Evolutionary conservation across 2,888 invertebrate genomes (phyloP).

Genomic region (Tetrapedia diversipes): DNA sequence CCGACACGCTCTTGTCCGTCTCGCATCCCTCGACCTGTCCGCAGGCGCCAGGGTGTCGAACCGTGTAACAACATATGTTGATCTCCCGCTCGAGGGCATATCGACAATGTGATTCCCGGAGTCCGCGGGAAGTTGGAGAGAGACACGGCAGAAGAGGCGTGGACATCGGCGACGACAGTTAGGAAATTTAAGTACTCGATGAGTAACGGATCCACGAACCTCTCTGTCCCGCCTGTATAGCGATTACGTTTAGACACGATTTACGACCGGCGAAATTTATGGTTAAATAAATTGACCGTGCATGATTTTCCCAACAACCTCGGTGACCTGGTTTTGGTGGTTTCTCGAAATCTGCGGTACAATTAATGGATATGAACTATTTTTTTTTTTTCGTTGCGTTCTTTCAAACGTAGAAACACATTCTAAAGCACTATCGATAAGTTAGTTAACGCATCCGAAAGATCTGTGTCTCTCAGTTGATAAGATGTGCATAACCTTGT

Average conservation of each 20-base stretch:
- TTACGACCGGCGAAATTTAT: slow-evolving; percentile 54
- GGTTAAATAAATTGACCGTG: slow-evolving; percentile 36
- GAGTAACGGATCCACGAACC: slow-evolving; percentile 40
- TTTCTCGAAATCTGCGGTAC: no score
- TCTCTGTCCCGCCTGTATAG: slow-evolving; percentile 26
- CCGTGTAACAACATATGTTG: slow-evolving; percentile 58
- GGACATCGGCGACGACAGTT: slow-evolving; percentile 36
- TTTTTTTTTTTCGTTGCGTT: no score
- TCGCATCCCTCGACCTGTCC: slow-evolving; percentile 31
- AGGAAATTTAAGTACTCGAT: slow-evolving; percentile 56
- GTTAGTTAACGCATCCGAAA: no score
- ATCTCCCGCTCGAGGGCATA: slow-evolving; percentile 43
- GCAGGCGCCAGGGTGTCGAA: slow-evolving; percentile 61
- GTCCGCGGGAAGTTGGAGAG: slow-evolving; percentile 26
- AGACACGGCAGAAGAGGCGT: no score
- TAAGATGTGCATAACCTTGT: no score
- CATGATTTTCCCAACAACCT: slow-evolving; percentile 18
- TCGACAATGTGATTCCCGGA: slow-evolving; percentile 39
- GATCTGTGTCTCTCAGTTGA: no score
- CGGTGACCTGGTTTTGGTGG: background rate
- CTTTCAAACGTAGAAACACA: no score
- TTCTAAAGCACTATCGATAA: no score
- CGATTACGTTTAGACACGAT: slow-evolving; percentile 58
- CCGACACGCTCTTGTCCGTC: slow-evolving; percentile 25
- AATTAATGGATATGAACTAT: no score